A percentile compares a stretch with the other conserved stretches of the same genome.
These are phyloP conservation scores for Dynastes tityus DNA, from an alignment of 2,888 invertebrate species.

Conservation along the genomic window DNA sequence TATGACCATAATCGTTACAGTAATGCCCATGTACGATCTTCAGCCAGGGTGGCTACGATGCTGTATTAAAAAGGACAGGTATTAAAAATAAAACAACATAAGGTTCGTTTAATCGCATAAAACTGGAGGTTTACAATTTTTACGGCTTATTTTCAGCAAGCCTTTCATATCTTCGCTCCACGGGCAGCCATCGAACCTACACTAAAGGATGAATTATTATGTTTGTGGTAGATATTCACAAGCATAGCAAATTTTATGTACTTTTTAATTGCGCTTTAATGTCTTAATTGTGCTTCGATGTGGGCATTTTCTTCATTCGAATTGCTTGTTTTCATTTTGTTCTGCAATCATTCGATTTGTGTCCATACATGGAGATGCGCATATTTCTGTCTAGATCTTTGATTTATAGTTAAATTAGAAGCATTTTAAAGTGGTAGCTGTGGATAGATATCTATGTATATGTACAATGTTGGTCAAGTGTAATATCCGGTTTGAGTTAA, in stretches of 20 bases:
- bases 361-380: not conserved
- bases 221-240: not conserved
- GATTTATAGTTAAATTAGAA: conserved; percentile 10
- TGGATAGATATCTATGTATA: no score
- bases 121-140: not conserved
- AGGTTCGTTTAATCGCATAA: not conserved
- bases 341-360: not conserved
- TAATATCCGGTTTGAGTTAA: no score
- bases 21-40: no score
- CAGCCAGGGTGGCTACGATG: no score
- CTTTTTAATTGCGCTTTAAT: conserved; percentile 24
- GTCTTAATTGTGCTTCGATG: conserved; percentile 16
- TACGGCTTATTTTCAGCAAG: conserved; percentile 6
- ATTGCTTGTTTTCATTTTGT: not conserved
- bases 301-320: not conserved
- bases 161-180: not conserved
- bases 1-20: no score
- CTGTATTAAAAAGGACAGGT: not conserved
- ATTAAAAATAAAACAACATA: not conserved
- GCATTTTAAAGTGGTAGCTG: no score
- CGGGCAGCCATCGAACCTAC: not conserved
- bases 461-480: no score
- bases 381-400: not conserved
- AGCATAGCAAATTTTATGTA: not conserved
- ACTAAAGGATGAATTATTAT: conserved; percentile 3